A percentile compares a stretch with the other conserved stretches of the same genome.
These are phyloP conservation scores for Balaenoptera acutorostrata DNA, from an alignment of 2,113 vertebrate genomes.

Conservation along the genomic window DNA sequence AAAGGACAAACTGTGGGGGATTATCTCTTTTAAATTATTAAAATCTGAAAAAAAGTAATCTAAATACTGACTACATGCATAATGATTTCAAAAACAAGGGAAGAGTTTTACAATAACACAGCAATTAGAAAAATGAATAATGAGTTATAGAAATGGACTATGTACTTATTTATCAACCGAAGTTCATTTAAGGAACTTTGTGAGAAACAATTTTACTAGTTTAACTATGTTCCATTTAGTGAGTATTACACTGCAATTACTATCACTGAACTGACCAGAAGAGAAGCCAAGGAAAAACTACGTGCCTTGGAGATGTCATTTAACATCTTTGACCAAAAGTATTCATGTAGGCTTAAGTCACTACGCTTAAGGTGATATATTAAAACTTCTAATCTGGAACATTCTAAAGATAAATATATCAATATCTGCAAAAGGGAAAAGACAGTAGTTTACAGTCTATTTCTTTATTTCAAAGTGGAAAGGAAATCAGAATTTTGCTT, in stretches of 20 bases:
- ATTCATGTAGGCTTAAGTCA: not conserved
- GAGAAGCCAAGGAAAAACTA: not conserved
- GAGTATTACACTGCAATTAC: not conserved
- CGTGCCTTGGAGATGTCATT: not conserved
- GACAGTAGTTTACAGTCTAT: not conserved
- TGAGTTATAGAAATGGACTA: not conserved
- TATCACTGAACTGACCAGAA: not conserved
- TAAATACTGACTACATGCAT: not conserved
- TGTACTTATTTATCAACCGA: not conserved
- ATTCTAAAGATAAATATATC: not conserved
- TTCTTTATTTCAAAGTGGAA: not conserved
- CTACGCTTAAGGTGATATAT: not conserved
- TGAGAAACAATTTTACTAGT: not conserved
- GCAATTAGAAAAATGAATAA: not conserved
- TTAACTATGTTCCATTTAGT: not conserved
- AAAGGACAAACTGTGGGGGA: not conserved
- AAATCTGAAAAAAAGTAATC: not conserved
- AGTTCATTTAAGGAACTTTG: not conserved
- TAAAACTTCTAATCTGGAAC: not conserved
- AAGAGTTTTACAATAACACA: not conserved
- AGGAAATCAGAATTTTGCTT: conserved; percentile 6
- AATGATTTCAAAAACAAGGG: not conserved
- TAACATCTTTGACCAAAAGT: not conserved
- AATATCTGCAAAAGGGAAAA: not conserved
- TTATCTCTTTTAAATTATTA: not conserved